Evolutionary conservation across 2,113 vertebrate species (phyloP), one percentile per base, ranked within the genome.

Genomic region (Corythornis vintsioides): DNA sequence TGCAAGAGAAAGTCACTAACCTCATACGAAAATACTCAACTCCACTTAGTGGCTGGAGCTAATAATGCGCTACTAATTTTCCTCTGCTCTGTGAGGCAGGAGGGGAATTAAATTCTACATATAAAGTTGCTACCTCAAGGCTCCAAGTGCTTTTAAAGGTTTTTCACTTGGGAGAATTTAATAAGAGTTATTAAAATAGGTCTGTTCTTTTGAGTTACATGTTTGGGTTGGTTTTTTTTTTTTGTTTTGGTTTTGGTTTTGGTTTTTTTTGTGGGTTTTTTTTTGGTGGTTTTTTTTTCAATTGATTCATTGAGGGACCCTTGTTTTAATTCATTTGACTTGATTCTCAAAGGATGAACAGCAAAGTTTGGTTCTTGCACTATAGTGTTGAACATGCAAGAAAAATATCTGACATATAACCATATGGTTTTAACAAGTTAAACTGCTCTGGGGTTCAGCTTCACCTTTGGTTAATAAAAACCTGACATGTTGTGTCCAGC

Each of bases 71-170:
- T 97, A 95, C 76, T 96, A 83, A 88, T 97, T 97, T 95, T 94
- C 92, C 83, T 96, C 94, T 94, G 86, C 83, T 97, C 96, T 74
- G 63, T 38, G 75, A 72, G 91, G 96, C 95, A 93, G 94, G 93
- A 97, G 83, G 95, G 69, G 93, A 95, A 97, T 96, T 89, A 96
- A 95, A 96, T 96, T 96, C 88, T 97, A 97, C 97, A 96, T 98
- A 95, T 98, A 96, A 98, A 98, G 95, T 97, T 97, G 97, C 98
- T 98, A 98, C 98, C 98, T 98, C 98, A 98, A 96, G 97, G 97
- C 97, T 97, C 97, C 96, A 98, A 97, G 95, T 97, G 96, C 96
- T 98, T 97, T 95, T 97, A 97, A 97, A 95, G 94, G 97, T 94
- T 92, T 97, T 95, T 97, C 95, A 94, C 94, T 89, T 94, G 95